phyloP scores from a whole-genome alignment of 2,888 invertebrate species.

The Tipula confusa region DNA sequence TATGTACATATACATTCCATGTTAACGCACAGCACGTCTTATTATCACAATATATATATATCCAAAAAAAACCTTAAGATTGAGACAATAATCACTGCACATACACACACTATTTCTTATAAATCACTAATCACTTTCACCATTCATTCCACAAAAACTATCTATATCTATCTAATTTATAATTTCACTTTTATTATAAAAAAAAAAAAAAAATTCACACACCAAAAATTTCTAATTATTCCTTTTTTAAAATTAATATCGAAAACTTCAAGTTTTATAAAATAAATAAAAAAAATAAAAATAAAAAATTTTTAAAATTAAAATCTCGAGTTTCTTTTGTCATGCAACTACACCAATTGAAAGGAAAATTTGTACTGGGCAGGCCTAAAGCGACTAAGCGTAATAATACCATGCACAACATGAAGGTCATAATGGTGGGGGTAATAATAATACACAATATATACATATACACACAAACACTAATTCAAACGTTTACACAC shows the following conservation, averaged over 20 bases:
- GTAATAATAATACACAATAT: background rate
- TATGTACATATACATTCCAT: background rate
- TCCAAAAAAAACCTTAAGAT: background rate
- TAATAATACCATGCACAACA: conserved; percentile 29
- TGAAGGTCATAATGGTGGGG: conserved; percentile 30
- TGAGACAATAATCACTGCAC: background rate
- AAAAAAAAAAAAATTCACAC: conserved; percentile 27
- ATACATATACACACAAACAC: background rate
- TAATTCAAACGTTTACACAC: too few species aligned
- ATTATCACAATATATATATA: background rate
- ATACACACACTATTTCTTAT: background rate
- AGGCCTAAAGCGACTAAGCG: conserved; percentile 30
- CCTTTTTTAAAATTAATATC: background rate
- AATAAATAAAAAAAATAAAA: conserved; percentile 26
- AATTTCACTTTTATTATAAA: conserved; percentile 3
- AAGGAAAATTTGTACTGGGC: conserved; percentile 39
- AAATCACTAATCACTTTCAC: conserved; percentile 3
- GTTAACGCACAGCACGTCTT: background rate
- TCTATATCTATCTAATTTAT: background rate
- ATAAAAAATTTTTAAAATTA: background rate
- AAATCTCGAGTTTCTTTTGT: background rate
- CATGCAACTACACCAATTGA: conserved; percentile 34
- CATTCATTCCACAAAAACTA: background rate
- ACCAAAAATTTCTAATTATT: conserved; percentile 5
- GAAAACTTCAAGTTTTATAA: background rate